Percentiles rank a stretch among this genome's conserved stretches.
phyloP scores from a whole-genome alignment of 1,140 invertebrate species.

The Bombus impatiens region DNA sequence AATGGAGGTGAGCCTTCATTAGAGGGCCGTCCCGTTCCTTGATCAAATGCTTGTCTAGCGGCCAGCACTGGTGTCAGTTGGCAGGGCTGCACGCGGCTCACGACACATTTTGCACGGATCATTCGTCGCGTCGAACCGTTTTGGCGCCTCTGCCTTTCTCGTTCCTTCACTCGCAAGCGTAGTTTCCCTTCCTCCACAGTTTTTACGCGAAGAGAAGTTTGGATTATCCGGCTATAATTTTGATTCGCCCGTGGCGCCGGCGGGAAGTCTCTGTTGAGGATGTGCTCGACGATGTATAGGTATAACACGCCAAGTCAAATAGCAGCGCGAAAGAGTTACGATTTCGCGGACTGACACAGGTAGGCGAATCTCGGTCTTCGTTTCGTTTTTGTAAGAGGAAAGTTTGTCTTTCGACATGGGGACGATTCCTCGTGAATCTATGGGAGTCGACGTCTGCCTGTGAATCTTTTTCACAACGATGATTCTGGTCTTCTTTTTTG shows the following conservation, averaged over 20 bases:
- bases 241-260: conserved; percentile 48
- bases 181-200: not conserved
- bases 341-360: conserved; percentile 5
- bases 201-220: not conserved
- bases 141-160: conserved; percentile 54
- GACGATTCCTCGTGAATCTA: not conserved
- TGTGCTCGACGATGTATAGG: not conserved
- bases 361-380: not conserved
- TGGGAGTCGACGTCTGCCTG: too few species aligned
- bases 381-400: conserved; percentile 6
- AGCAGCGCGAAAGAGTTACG: conserved; percentile 69
- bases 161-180: conserved; percentile 14
- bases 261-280: not conserved
- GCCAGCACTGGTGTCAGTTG: conserved; percentile 38
- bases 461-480: not conserved
- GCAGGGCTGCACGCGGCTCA: conserved; percentile 14
- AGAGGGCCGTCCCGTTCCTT: conserved; percentile 60
- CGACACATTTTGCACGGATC: conserved; percentile 48
- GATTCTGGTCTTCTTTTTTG: too few species aligned
- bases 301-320: conserved; percentile 68
- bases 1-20: conserved; percentile 72
- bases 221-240: conserved; percentile 51
- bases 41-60: conserved; percentile 73
- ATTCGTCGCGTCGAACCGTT: conserved; percentile 61
- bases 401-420: conserved; percentile 25